These are phyloP conservation scores for Caenorhabditis brenneri DNA, from an alignment of 1,140 invertebrate genomes.

Conservation along the genomic window DNA sequence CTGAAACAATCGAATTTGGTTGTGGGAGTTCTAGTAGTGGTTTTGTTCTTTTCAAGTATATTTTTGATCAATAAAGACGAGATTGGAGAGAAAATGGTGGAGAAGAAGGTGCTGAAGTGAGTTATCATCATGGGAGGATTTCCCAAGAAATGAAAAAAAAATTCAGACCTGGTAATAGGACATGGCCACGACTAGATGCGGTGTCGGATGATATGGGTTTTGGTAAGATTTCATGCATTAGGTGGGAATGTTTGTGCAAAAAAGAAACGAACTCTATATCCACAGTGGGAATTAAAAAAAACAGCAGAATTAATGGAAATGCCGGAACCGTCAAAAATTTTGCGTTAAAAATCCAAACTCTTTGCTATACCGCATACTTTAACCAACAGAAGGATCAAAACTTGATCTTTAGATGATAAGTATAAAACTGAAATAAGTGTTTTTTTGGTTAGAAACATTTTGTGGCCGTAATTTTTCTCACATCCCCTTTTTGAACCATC, in stretches of 20 bases:
- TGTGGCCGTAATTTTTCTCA: too few species aligned
- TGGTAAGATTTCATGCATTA: background rate
- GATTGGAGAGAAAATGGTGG: background rate
- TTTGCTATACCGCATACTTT: too few species aligned
- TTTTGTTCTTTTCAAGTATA: background rate
- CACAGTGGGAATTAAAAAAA: too few species aligned
- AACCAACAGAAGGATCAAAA: too few species aligned
- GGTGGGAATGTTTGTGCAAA: background rate
- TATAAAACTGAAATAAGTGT: too few species aligned
- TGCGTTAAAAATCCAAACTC: too few species aligned
- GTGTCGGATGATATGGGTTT: background rate
- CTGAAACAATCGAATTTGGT: background rate
- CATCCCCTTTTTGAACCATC: too few species aligned
- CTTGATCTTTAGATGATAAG: too few species aligned
- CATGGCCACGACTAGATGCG: background rate
- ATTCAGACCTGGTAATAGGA: background rate
- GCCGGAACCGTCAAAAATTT: too few species aligned
- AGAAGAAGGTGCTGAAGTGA: background rate
- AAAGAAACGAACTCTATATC: too few species aligned
- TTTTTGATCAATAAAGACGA: background rate
- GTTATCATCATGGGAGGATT: background rate
- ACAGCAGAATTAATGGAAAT: too few species aligned
- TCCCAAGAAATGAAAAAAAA: background rate
- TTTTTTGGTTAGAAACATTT: too few species aligned
- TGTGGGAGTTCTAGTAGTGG: background rate